Evolutionary conservation across 2,113 vertebrate species (phyloP), one percentile per base, ranked within the genome.

Genomic region (Microtus oregoni): DNA sequence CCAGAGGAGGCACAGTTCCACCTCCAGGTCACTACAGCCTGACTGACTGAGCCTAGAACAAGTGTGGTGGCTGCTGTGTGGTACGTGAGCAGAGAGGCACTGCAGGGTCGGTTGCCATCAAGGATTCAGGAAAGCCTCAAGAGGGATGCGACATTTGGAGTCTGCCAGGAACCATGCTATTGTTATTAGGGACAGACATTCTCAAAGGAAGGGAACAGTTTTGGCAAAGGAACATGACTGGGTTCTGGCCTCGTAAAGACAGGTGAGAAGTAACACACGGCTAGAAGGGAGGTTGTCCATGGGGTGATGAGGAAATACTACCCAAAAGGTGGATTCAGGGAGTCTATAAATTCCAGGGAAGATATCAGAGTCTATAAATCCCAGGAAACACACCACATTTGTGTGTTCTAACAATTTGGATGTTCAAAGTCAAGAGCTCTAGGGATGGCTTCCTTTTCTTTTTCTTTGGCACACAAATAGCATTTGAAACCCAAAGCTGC

Each of bases 41-140:
- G n/a, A 11, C 14, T 47, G 22, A 22, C 65, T 8, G 2, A 50
- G 19, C 24, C 5, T 52, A 13, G 3, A 6, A 0, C 0, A 5
- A 2, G 28, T 24, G 14, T 1, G n/a, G 1, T 11, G 7, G 61
- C 41, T 61, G 3, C 14, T 20, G 8, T 50, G 0, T 0, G 1
- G 20, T 11, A 1, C 26, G n/a, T 58, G 7, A 35, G 14, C 26
- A 8, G 8, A 35, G 14, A 55, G 82, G 3, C 11, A 1, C n/a
- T 0, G 9, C 2, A 2, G 24, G 15, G 19, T 7, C 3, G 2
- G 2, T 68, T 58, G 15, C 22, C 63, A 10, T 52, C 0, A 1
- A 70, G 5, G 22, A 20, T 44, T 35, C 70, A 10, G 75, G 67
- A 58, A 7, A 3, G 2, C 1, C 0, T 24, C 41, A 4, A 3